Base-by-base conservation (phyloP, 2,797 vertebrate genomes). In the Phaenicophaeus curvirostris region DNA sequence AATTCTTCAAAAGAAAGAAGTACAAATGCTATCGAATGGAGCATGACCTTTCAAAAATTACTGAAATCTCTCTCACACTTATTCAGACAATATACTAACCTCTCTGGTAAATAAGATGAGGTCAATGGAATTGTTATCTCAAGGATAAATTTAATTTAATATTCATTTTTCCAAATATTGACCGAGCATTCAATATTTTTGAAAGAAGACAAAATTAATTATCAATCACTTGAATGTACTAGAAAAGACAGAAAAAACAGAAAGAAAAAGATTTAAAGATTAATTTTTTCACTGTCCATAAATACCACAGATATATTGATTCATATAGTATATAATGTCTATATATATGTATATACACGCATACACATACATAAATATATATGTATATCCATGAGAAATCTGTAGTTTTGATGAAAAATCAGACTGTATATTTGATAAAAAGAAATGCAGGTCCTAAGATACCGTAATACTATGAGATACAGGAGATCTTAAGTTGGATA, bases 41-140 rank as follows among this genome's bases (percentile, higher is more conserved):
- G 41, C 30, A 33, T 79, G 82, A 84, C 80, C 63, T 94, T 86
- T 86, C 55, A 79, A 72, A 91, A 91, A 65, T 65, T 69, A 39
- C 37, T 69, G 69, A 79, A 86, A 73, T 61, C 23, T 74, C 61
- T 86, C 42, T 68, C 76, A 55, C 31, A 10, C 72, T 79, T 92
- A 61, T 35, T 86, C 44, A 89, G 68, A 41, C 13, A 75, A n/a
- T 65, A 76, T 63, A 90, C 84, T 94, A 68, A 93, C 61, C 37
- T 93, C 46, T 53, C 15, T 72, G 24, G 41, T 88, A 88, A 79
- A 42, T 51, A 37, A 68, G 30, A 75, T 33, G 53, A 74, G n/a
- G 54, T 71, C 76, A 72, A 35, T 39, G 9, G 35, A 59, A 11
- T 78, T 66, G 18, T 63, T 83, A 88, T 42, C 24, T 80, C 24